phyloP scores from a whole-genome alignment of 2,888 invertebrate genomes.

The Drosophila meridiana region DNA sequence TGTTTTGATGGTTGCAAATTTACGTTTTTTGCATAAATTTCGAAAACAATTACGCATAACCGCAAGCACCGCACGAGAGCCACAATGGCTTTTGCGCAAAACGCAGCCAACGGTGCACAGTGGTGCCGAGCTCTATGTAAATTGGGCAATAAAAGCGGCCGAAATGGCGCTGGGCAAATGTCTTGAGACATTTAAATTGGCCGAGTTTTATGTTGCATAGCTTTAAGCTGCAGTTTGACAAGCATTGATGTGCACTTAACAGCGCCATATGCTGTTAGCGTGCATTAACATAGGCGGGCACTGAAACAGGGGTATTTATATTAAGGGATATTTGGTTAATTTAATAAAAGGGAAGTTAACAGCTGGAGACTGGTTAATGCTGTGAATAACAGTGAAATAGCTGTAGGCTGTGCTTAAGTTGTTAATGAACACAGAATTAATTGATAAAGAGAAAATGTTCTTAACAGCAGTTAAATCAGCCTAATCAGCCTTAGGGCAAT shows the following conservation, averaged over 20 bases:
- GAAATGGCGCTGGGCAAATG: not conserved
- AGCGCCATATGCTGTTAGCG: not conserved
- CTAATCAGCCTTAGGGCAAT: not conserved
- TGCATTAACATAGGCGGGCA: too few species aligned
- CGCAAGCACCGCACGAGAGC: conserved; percentile 22
- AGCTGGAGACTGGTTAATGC: not conserved
- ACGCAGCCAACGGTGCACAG: conserved; percentile 7
- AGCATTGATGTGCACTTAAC: not conserved
- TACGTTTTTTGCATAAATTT: conserved; percentile 49
- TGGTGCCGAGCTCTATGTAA: conserved; percentile 8
- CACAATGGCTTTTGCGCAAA: conserved; percentile 23
- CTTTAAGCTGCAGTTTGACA: conserved; percentile 6
- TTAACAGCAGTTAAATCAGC: too few species aligned
- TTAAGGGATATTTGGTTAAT: not conserved
- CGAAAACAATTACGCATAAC: conserved; percentile 62
- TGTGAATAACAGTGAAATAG: not conserved
- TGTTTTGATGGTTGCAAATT: conserved; percentile 38
- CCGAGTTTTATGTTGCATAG: not conserved
- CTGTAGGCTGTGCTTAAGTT: too few species aligned
- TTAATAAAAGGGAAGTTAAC: not conserved
- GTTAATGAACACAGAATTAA: not conserved
- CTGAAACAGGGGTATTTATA: not conserved
- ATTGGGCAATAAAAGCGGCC: not conserved
- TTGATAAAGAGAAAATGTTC: too few species aligned
- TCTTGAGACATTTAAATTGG: not conserved